These are phyloP conservation scores for Cybosia mesomella DNA, from an alignment of 2,888 invertebrate species.

Conservation along the genomic window DNA sequence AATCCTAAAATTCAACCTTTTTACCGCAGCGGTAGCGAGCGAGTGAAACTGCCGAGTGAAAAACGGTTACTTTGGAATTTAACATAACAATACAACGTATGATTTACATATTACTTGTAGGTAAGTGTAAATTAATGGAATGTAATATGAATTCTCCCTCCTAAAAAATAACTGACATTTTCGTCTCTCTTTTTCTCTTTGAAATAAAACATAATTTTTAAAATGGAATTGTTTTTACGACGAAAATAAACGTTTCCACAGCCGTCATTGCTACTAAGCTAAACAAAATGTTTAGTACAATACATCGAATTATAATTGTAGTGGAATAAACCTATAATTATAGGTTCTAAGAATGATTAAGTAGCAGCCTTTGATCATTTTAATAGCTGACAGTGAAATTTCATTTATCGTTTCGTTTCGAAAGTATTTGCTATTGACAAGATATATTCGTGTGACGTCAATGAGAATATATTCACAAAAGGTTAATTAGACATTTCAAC, in stretches of 20 bases:
- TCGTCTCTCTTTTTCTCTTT: too few relatives aligned
- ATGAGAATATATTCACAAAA: slow-evolving; percentile 25
- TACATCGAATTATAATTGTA: slow-evolving; percentile 41
- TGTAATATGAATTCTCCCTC: too few relatives aligned
- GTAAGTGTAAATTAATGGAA: too few relatives aligned
- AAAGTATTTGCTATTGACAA: slow-evolving; percentile 23
- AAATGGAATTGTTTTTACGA: too few relatives aligned
- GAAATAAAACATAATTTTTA: too few relatives aligned
- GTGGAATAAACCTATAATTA: slow-evolving; percentile 33
- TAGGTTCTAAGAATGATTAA: slow-evolving; percentile 33
- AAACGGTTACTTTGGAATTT: too few relatives aligned
- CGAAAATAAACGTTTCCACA: slow-evolving; percentile 22
- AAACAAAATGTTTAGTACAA: slow-evolving; percentile 33
- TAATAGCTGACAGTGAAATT: slow-evolving; percentile 37
- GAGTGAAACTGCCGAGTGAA: too few relatives aligned
- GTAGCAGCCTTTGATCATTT: slow-evolving; percentile 46
- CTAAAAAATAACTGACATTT: too few relatives aligned
- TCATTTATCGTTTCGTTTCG: slow-evolving; percentile 35
- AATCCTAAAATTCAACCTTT: too few relatives aligned
- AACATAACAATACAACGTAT: too few relatives aligned
- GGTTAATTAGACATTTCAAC: slow-evolving; percentile 12
- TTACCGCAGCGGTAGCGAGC: too few relatives aligned
- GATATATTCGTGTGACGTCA: slow-evolving; percentile 14
- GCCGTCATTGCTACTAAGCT: slow-evolving; percentile 32
- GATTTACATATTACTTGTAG: too few relatives aligned